These are phyloP conservation scores for Epistrophella euchroma DNA, from an alignment of 2,888 invertebrate species.

Conservation along the genomic window DNA sequence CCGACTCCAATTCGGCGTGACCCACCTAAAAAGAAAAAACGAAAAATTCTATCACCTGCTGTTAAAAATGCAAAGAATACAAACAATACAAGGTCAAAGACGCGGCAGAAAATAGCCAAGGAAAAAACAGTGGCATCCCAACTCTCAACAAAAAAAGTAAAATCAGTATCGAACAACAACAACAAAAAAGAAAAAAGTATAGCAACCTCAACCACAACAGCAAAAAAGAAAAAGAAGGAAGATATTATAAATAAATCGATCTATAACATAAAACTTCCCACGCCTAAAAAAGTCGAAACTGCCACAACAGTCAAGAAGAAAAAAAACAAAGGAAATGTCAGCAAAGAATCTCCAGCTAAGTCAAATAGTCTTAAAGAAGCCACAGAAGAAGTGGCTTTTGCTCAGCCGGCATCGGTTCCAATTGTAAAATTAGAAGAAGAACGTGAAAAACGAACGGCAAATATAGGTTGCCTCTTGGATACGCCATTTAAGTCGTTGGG, in stretches of 20 bases:
- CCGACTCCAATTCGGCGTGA: slow-evolving; percentile 58
- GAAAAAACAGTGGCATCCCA: slow-evolving; percentile 27
- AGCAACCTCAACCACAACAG: background rate
- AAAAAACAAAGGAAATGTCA: slow-evolving; percentile 36
- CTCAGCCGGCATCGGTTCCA: slow-evolving; percentile 23
- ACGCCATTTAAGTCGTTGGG: slow-evolving; percentile 85
- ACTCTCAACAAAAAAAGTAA: background rate
- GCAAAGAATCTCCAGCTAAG: background rate
- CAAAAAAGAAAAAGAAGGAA: background rate
- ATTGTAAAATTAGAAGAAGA: slow-evolving; percentile 45
- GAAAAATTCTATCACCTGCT: slow-evolving; percentile 49
- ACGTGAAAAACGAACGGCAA: slow-evolving; percentile 77
- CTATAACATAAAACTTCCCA: slow-evolving; percentile 76
- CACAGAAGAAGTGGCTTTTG: background rate
- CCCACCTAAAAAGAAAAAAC: slow-evolving; percentile 67
- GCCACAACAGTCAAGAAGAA: slow-evolving; percentile 34
- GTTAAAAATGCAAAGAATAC: background rate
- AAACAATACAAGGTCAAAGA: slow-evolving; percentile 28
- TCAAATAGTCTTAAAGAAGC: background rate
- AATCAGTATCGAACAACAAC: background rate
- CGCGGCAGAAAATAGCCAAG: slow-evolving; percentile 22
- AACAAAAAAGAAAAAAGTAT: slow-evolving; percentile 34
- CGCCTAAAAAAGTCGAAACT: slow-evolving; percentile 77
- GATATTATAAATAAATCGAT: background rate
- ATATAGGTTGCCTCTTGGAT: slow-evolving; percentile 84